Conservation (phyloP, 2,888 invertebrate genomes). For the Flexamia atlantica region DNA sequence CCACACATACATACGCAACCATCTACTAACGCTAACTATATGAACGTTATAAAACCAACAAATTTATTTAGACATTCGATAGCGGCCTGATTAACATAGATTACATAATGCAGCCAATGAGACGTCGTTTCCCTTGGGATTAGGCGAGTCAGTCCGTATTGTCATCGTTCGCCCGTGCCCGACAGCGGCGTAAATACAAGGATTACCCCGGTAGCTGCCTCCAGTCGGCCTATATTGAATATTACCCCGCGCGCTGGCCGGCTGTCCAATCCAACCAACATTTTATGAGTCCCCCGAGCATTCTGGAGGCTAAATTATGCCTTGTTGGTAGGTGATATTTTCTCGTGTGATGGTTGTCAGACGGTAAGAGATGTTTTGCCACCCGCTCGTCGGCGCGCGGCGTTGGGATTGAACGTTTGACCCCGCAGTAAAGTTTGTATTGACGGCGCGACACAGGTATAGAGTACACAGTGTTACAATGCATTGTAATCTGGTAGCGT, state of each 20-base stretch:
- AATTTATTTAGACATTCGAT: conserved; percentile 5
- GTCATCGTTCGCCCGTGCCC: neutral
- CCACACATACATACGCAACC: too few species aligned
- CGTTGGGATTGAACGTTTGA: too few species aligned
- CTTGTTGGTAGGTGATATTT: conserved; percentile 36
- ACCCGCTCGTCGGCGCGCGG: too few species aligned
- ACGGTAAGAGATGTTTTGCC: too few species aligned
- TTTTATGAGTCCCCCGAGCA: conserved; percentile 4
- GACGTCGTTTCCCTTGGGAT: conserved; percentile 19
- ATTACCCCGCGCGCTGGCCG: conserved; percentile 7
- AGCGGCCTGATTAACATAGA: neutral
- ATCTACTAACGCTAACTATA: too few species aligned
- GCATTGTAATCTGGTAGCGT: too few species aligned
- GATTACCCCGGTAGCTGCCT: conserved; percentile 10
- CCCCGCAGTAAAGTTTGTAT: too few species aligned
- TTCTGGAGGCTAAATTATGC: conserved; percentile 15
- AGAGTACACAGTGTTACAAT: too few species aligned
- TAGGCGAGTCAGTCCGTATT: neutral
- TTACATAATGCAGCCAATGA: conserved; percentile 6
- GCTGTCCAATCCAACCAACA: conserved; percentile 32
- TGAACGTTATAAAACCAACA: neutral
- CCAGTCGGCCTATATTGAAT: conserved; percentile 12
- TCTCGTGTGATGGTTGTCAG: neutral
- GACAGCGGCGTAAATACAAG: neutral
- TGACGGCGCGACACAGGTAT: too few species aligned